Base-by-base conservation (phyloP, 2,113 vertebrate genomes). In the Acrocephalus arundinaceus region DNA sequence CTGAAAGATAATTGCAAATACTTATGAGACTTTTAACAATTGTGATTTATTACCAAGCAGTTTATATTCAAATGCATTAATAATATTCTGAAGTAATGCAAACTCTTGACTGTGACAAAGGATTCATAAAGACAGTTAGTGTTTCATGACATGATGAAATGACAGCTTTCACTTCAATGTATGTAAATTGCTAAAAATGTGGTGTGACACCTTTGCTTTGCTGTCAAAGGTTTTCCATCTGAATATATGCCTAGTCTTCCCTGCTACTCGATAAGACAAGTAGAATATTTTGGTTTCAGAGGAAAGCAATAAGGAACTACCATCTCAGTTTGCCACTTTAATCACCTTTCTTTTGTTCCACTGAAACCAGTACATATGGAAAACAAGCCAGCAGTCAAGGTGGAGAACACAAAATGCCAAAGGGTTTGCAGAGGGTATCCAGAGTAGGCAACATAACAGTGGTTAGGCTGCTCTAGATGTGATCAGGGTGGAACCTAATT, bases 1-100 rank as follows among this genome's bases (percentile, higher is more conserved):
- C 73, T 90, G 71, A 87, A 91, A 87, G 54, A 76, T 75, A 80
- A 91, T 82, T 94, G 35, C 24, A 81, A 71, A 78, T 89, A 43
- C 49, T 82, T 59, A 58, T 21, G 57, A 94, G 84, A 79, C 37
- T 54, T 81, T 65, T 31, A 85, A 68, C 23, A 65, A 76, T 21
- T 89, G 46, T 91, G 61, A 86, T 93, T 95, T 92, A 89, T 78
- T 93, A 66, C 13, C 37, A 72, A 28, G 11, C 27, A 84, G 45
- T 55, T 76, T 90, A 31, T 86, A 93, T 83, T 72, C 84, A n/a
- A 77, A 82, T 72, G 61, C 55, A 62, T 89, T 93, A 84, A 67
- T 59, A 83, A 88, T 43, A 92, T 63, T 71, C 49, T 71, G 51
- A 84, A 81, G 52, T 37, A 88, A 89, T 63, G 78, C 18, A 78